Conservation (phyloP, 35 echinoderm and acorn worm species). For the Amphiura filiformis region DNA sequence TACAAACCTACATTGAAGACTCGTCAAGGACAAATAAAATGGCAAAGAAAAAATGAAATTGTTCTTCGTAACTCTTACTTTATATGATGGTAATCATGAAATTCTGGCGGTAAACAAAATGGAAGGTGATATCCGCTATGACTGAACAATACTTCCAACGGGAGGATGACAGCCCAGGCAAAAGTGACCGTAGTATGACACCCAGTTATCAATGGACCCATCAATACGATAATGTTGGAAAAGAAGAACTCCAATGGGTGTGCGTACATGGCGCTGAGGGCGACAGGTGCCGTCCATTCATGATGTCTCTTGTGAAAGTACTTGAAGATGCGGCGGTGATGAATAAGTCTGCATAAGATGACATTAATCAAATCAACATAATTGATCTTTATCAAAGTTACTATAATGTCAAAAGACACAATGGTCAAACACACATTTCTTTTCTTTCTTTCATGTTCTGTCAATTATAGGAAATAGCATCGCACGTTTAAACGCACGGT, state of each 20-base stretch:
- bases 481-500: too few species aligned
- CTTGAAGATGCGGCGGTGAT: background rate
- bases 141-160: background rate
- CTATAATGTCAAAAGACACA: too few species aligned
- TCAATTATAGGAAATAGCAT: too few species aligned
- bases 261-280: background rate
- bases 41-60: too few species aligned
- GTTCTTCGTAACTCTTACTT: too few species aligned
- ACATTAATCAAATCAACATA: too few species aligned
- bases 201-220: background rate
- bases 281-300: background rate
- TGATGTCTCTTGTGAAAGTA: background rate
- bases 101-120: background rate
- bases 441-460: too few species aligned
- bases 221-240: background rate
- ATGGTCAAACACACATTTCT: too few species aligned
- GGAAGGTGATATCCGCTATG: conserved; percentile 4
- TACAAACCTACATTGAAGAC: too few species aligned
- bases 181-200: background rate
- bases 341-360: background rate
- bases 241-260: background rate
- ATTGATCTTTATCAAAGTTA: too few species aligned
- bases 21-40: too few species aligned
- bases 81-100: background rate
- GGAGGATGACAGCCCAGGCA: background rate